These are phyloP conservation scores for Bugula neritina DNA, from an alignment of 2,888 invertebrate genomes.

Conservation along the genomic window DNA sequence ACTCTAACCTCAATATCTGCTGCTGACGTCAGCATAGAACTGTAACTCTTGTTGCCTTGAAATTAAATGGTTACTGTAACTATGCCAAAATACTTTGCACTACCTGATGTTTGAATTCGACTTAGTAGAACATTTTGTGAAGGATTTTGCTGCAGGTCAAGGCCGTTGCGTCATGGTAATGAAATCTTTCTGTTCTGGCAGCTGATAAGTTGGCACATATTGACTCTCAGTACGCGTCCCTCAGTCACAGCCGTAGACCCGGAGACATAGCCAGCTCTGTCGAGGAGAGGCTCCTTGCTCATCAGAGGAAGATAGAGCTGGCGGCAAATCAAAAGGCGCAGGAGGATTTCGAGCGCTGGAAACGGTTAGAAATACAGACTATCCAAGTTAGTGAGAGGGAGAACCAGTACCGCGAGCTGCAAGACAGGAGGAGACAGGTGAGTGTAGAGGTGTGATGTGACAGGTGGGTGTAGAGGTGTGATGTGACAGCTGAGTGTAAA, in stretches of 20 bases:
- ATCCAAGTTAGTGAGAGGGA: constrained; percentile 10
- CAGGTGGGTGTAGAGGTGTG: not conserved
- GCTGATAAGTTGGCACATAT: constrained; percentile 14
- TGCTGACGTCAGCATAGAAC: no score
- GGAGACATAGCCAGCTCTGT: not conserved
- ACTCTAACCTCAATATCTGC: no score
- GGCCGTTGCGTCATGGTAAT: no score
- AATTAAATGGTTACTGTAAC: no score
- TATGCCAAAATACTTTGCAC: no score
- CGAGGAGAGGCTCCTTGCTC: not conserved
- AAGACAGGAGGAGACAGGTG: constrained; percentile 17
- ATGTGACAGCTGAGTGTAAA: not conserved
- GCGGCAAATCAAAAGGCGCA: not conserved
- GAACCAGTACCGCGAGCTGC: not conserved
- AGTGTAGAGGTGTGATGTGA: not conserved
- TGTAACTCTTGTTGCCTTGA: no score
- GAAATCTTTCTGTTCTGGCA: not conserved
- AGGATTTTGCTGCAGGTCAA: no score
- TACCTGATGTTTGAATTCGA: no score
- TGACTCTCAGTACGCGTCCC: not conserved
- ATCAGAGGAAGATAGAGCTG: constrained; percentile 18
- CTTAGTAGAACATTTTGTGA: no score
- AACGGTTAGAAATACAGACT: not conserved
- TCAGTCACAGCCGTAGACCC: not conserved
- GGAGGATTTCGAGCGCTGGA: constrained; percentile 14